Conservation (phyloP, 2,888 invertebrate genomes). For the Trissolcus japonicus region DNA sequence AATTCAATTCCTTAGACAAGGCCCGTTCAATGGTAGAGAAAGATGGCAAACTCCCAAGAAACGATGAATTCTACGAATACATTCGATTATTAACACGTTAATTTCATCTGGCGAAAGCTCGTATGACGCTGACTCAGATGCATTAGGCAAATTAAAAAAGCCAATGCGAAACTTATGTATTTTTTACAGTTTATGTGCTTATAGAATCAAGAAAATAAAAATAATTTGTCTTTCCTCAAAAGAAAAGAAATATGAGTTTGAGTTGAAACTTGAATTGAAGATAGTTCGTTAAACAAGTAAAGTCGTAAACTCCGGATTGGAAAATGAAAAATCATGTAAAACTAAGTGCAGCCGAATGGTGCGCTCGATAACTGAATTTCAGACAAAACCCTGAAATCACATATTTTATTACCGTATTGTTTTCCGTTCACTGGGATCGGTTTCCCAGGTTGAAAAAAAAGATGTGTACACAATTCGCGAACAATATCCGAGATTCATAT, state of each 20-base stretch:
- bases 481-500: too few species aligned
- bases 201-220: neutral
- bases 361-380: too few species aligned
- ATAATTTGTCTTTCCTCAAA: neutral
- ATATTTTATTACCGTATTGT: too few species aligned
- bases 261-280: too few species aligned
- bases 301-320: neutral
- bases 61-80: conserved; percentile 64
- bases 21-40: conserved; percentile 61
- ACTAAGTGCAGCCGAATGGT: too few species aligned
- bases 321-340: too few species aligned
- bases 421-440: too few species aligned
- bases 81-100: conserved; percentile 58
- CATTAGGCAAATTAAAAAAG: neutral
- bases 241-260: neutral
- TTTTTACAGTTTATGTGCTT: neutral
- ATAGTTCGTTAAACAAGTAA: too few species aligned
- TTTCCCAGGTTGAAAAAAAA: too few species aligned
- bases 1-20: conserved; percentile 61
- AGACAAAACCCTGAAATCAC: too few species aligned
- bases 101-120: conserved; percentile 16
- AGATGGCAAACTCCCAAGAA: conserved; percentile 58
- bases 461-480: too few species aligned
- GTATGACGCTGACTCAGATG: neutral
- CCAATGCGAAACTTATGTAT: neutral